Percentiles rank a stretch among this genome's conserved stretches.
Evolutionary conservation across 2,113 vertebrate species (phyloP).

Genomic region (Agelaius phoeniceus): DNA sequence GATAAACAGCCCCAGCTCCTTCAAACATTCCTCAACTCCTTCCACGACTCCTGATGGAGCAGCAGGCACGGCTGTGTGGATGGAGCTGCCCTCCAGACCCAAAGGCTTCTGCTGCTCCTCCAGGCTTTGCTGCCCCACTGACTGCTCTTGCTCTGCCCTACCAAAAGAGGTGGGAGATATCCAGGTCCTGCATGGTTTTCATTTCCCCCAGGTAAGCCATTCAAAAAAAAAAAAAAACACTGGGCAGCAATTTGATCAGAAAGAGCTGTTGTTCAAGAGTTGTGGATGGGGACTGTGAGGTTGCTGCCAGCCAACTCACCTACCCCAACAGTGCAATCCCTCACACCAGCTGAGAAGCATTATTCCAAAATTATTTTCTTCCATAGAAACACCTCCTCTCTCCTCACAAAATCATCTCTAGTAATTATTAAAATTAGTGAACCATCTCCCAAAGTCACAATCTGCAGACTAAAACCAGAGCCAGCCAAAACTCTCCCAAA

Average conservation of each 20-base stretch:
- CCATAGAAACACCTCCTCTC: background rate
- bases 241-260: background rate
- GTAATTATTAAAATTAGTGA: background rate
- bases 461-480: background rate
- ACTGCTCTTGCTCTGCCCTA: background rate
- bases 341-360: background rate
- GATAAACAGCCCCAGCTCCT: too few species aligned
- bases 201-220: background rate
- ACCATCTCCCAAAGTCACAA: background rate
- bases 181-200: fast-evolving
- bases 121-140: too few species aligned
- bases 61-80: fast-evolving
- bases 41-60: background rate
- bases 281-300: background rate
- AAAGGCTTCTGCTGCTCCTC: background rate
- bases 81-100: background rate
- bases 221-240: background rate
- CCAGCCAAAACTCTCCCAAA: background rate
- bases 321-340: background rate
- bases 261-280: fast-evolving
- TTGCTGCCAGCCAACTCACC: background rate
- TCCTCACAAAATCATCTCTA: background rate
- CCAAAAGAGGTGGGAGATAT: background rate
- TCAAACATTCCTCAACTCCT: too few species aligned
- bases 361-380: background rate